phyloP scores from a whole-genome alignment of 1,140 invertebrate species.

The Panulirus ornatus region DNA sequence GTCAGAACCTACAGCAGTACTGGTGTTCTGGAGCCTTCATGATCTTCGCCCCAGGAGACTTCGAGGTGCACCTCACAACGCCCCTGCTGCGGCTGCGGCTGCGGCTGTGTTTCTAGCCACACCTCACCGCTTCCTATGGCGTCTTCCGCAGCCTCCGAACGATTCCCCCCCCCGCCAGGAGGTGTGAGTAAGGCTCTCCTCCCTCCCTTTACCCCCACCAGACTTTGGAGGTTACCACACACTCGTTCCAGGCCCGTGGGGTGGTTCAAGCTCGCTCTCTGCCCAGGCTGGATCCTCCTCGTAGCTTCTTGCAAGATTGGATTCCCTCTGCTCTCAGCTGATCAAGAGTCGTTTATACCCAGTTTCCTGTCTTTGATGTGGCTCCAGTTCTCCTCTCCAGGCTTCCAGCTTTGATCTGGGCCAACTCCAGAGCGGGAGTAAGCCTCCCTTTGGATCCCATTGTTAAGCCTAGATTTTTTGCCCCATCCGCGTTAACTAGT shows the following conservation, averaged over 20 bases:
- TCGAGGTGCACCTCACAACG: too few species aligned
- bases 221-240: background rate
- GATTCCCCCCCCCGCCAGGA: background rate
- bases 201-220: background rate
- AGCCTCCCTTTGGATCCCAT: background rate
- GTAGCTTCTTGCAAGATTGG: background rate
- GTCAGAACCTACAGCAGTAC: too few species aligned
- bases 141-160: background rate
- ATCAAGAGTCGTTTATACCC: background rate
- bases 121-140: background rate
- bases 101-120: background rate
- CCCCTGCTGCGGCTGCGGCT: too few species aligned
- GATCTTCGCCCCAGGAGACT: background rate
- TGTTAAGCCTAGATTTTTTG: background rate
- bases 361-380: background rate
- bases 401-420: background rate
- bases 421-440: background rate
- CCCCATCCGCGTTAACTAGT: background rate
- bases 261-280: too few species aligned
- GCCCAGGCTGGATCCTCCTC: background rate
- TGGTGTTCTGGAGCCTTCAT: background rate
- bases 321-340: background rate
- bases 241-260: background rate
- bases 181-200: background rate
- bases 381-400: background rate